These are phyloP conservation scores for Eupithecia abbreviata DNA, from an alignment of 2,888 invertebrate species.

Conservation along the genomic window DNA sequence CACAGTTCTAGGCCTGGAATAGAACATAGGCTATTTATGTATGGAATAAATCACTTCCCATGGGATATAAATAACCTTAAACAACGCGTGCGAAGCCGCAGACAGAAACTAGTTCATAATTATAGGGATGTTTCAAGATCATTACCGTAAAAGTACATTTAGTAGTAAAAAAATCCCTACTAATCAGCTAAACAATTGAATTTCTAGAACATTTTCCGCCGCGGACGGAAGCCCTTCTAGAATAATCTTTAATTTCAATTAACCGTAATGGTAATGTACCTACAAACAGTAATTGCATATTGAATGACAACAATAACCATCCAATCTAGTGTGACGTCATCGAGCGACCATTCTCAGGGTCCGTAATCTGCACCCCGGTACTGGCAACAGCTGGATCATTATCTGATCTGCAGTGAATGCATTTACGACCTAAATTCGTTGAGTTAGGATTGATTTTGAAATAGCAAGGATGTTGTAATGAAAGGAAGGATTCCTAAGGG, in stretches of 20 bases:
- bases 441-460: neutral
- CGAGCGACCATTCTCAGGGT: neutral
- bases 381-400: neutral
- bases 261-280: neutral
- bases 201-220: neutral
- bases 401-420: neutral
- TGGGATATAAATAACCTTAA: no score
- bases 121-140: no score
- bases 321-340: slow-evolving; percentile 3
- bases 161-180: no score
- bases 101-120: no score
- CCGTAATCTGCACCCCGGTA: neutral
- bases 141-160: no score
- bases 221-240: neutral
- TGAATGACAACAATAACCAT: neutral
- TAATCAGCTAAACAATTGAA: no score
- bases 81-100: no score
- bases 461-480: neutral
- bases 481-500: no score
- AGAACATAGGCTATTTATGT: no score
- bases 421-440: neutral
- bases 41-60: no score
- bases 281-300: neutral
- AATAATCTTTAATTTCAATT: neutral
- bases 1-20: no score